A percentile compares a stretch with the other conserved stretches of the same genome.
Conservation (phyloP, 2,888 invertebrate genomes). For the Lasioglossum leucozonium region DNA sequence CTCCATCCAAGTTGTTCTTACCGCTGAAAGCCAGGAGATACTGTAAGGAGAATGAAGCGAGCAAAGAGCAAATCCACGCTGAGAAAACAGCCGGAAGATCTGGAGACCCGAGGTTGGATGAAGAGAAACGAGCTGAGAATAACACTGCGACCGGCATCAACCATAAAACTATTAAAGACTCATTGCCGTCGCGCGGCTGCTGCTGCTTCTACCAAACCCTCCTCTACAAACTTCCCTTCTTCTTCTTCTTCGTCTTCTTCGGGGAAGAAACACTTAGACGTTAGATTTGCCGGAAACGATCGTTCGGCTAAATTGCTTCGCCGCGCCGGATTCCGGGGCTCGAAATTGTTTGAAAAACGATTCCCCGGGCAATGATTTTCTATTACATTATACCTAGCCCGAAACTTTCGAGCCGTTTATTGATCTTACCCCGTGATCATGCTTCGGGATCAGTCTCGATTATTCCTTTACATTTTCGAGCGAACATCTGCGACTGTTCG, state of each 20-base stretch:
- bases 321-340: background rate
- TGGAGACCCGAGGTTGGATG: slow-evolving; percentile 43
- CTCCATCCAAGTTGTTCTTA: slow-evolving; percentile 17
- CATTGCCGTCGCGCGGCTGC: slow-evolving; percentile 70
- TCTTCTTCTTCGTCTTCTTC: background rate
- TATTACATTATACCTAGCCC: background rate
- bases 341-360: slow-evolving; percentile 12
- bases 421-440: background rate
- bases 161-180: slow-evolving; percentile 80
- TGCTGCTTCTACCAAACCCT: slow-evolving; percentile 58
- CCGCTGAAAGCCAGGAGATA: slow-evolving; percentile 50
- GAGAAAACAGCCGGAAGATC: slow-evolving; percentile 49
- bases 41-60: slow-evolving; percentile 38
- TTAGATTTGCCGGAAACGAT: slow-evolving; percentile 34
- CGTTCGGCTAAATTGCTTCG: slow-evolving; percentile 18
- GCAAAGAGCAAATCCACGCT: slow-evolving; percentile 27
- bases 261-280: slow-evolving; percentile 50
- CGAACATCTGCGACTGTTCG: background rate
- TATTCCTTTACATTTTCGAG: background rate
- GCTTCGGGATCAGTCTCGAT: background rate
- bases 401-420: background rate
- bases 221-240: slow-evolving; percentile 53
- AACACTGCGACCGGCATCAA: slow-evolving; percentile 69
- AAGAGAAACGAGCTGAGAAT: slow-evolving; percentile 59
- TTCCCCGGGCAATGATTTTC: background rate